Evolutionary conservation across 2,113 vertebrate genomes (phyloP).

Genomic region (Planiliza haematocheilus): DNA sequence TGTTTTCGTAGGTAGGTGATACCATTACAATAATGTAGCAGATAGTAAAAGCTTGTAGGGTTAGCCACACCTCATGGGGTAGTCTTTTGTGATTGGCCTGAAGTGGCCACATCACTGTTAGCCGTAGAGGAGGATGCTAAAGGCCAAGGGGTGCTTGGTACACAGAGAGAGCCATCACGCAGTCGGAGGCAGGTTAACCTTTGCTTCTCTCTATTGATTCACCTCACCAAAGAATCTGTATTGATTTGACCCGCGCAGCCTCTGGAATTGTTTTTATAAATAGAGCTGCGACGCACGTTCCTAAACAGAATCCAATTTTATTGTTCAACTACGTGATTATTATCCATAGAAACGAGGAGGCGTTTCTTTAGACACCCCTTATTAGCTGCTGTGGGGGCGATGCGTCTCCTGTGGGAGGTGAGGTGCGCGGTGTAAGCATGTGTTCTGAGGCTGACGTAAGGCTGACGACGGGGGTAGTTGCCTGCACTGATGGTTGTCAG

Average conservation of each 20-base stretch:
- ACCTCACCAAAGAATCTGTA: conserved; percentile 47
- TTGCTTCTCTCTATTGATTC: conserved; percentile 67
- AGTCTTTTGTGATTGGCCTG: conserved; percentile 7
- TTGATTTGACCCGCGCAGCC: conserved; percentile 51
- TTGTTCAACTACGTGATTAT: conserved; percentile 14
- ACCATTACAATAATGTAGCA: background rate
- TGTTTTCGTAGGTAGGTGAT: conserved; percentile 1
- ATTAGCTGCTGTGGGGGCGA: conserved; percentile 11
- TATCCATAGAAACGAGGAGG: conserved; percentile 38
- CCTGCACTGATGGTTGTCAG: conserved; percentile 35
- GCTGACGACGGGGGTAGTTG: conserved; percentile 31
- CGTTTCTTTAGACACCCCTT: conserved; percentile 36
- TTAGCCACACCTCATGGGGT: background rate
- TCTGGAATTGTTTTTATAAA: conserved; percentile 38
- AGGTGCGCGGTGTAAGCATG: conserved; percentile 12
- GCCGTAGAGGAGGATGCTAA: conserved; percentile 31
- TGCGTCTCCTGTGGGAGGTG: conserved; percentile 13
- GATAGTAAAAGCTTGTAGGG: background rate
- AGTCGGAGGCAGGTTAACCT: conserved; percentile 65
- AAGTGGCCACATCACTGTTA: background rate
- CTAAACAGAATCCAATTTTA: conserved; percentile 25
- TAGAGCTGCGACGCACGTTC: background rate
- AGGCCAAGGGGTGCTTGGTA: conserved; percentile 49
- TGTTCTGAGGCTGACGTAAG: conserved; percentile 25
- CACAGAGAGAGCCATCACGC: conserved; percentile 41